Conservation (phyloP, 2,113 vertebrate species). For the Manacus vitellinus region DNA sequence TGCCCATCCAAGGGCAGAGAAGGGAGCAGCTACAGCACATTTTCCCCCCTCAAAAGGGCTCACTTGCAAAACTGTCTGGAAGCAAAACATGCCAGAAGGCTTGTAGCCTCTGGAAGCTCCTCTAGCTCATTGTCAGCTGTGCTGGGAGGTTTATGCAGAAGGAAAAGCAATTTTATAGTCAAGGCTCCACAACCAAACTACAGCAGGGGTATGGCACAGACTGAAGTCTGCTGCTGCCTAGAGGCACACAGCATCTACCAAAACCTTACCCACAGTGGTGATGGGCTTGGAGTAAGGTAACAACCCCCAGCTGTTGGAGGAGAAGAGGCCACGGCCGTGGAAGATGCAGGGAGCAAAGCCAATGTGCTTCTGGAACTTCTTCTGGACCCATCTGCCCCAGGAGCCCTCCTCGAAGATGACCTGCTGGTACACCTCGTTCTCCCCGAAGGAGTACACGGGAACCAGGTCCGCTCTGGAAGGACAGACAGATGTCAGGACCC, state of each 20-base stretch:
- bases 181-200: neutral
- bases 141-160: neutral
- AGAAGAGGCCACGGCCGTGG: constrained; percentile 92
- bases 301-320: constrained; percentile 85
- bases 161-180: neutral
- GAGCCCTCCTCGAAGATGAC: constrained; percentile 90
- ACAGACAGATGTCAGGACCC: neutral
- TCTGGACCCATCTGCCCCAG: constrained; percentile 85
- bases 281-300: constrained; percentile 92
- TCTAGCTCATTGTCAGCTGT: neutral
- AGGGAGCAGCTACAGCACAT: neutral
- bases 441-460: constrained; percentile 93
- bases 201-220: neutral
- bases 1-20: neutral
- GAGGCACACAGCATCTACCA: neutral
- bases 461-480: constrained; percentile 88
- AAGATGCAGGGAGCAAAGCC: constrained; percentile 95
- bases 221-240: neutral
- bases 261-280: constrained; percentile 87
- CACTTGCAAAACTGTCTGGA: neutral
- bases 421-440: constrained; percentile 93
- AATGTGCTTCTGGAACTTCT: constrained; percentile 89
- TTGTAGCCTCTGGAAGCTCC: neutral
- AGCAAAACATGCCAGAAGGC: neutral
- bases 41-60: rapidly evolving